These are phyloP conservation scores for Acanthurus tractus DNA, from an alignment of 2,797 vertebrate species.

Conservation along the genomic window DNA sequence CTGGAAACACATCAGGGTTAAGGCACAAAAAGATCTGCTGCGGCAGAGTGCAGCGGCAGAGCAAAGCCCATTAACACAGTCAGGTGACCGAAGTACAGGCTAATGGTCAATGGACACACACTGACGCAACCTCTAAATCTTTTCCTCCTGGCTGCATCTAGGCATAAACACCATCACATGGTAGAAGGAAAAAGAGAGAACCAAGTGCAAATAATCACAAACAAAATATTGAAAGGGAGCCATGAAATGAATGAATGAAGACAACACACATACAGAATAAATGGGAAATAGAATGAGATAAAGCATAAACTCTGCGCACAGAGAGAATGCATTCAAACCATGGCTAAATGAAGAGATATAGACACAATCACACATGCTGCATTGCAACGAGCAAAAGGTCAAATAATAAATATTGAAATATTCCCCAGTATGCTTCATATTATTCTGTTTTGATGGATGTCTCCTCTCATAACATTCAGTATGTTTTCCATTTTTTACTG, in stretches of 20 bases:
- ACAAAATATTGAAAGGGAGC: slow-evolving; percentile 1
- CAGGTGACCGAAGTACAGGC: slow-evolving; percentile 59
- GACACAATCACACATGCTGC: slow-evolving; percentile 2
- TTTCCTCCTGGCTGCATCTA: slow-evolving; percentile 56
- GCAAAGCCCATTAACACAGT: slow-evolving; percentile 60
- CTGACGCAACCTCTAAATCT: slow-evolving; percentile 67
- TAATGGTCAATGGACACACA: slow-evolving; percentile 48
- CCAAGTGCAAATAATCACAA: neutral
- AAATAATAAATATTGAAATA: too few species aligned
- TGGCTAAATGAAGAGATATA: neutral
- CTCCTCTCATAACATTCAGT: slow-evolving; percentile 27
- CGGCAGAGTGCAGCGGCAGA: slow-evolving; percentile 22
- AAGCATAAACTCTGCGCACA: slow-evolving; percentile 8
- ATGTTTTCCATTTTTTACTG: slow-evolving; percentile 51
- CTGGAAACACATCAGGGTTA: slow-evolving; percentile 35
- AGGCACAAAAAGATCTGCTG: slow-evolving; percentile 41
- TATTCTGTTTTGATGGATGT: slow-evolving; percentile 44
- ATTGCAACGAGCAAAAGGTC: slow-evolving; percentile 23
- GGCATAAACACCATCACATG: slow-evolving; percentile 69
- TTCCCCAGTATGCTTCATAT: slow-evolving; percentile 37
- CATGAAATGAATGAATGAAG: neutral
- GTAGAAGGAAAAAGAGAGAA: neutral
- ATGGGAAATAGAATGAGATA: neutral
- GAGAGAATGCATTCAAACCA: slow-evolving; percentile 25
- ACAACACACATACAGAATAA: neutral